These are phyloP conservation scores for Sinhomidia bicolor DNA, from an alignment of 2,888 invertebrate species.

Conservation along the genomic window DNA sequence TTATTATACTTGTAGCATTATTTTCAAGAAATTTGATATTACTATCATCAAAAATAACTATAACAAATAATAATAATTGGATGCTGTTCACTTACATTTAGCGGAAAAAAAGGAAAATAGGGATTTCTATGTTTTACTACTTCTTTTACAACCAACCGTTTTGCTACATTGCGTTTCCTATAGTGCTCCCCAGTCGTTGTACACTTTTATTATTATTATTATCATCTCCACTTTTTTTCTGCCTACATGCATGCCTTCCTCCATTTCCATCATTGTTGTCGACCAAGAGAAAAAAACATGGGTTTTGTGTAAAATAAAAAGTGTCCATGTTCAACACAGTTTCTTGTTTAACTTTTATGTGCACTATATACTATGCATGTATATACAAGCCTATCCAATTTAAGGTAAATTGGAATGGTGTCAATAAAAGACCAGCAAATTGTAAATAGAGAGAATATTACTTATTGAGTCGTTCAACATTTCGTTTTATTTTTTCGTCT, in stretches of 20 bases:
- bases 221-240: not conserved
- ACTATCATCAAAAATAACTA: not conserved
- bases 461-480: constrained; percentile 29
- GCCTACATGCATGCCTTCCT: too few species aligned
- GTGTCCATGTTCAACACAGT: not conserved
- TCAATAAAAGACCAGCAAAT: constrained; percentile 43
- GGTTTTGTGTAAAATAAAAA: not conserved
- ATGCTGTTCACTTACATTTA: not conserved
- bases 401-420: constrained; percentile 36
- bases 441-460: constrained; percentile 48
- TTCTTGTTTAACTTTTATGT: not conserved
- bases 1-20: too few species aligned
- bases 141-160: not conserved
- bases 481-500: not conserved
- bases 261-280: not conserved
- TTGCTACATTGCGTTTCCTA: not conserved
- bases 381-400: constrained; percentile 24
- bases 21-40: not conserved
- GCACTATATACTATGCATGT: not conserved
- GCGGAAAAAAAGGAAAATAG: not conserved
- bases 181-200: not conserved
- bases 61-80: not conserved
- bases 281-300: not conserved
- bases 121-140: not conserved
- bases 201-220: not conserved